Conservation (phyloP, 2,888 invertebrate species). For the Amitus sp. region DNA sequence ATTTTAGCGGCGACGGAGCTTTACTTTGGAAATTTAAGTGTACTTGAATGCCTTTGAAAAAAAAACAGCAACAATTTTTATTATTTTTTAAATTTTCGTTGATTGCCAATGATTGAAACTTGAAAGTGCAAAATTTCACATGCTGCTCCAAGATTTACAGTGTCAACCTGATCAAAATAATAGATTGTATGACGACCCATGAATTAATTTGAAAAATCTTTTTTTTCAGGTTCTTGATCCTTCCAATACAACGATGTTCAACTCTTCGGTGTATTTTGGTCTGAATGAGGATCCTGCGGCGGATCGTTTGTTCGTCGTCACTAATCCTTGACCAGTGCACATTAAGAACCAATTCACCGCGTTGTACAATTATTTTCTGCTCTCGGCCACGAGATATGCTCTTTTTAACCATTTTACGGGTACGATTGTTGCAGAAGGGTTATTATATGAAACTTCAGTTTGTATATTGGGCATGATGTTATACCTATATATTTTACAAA, state of each 20-base stretch:
- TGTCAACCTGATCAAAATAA: no score
- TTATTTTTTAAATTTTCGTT: no score
- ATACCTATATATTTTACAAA: slow-evolving; percentile 48
- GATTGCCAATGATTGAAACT: no score
- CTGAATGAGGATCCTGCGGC: slow-evolving; percentile 61
- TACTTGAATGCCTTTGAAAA: no score
- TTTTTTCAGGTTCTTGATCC: slow-evolving; percentile 42
- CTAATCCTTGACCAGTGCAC: slow-evolving; percentile 63
- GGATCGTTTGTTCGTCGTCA: slow-evolving; percentile 61
- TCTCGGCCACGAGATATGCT: neutral
- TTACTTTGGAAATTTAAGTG: no score
- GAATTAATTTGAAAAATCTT: no score
- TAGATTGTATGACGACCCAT: slow-evolving; percentile 15
- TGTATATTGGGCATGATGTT: slow-evolving; percentile 57
- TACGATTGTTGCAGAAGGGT: slow-evolving; percentile 27
- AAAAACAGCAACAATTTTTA: no score
- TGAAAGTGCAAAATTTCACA: no score
- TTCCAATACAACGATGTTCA: slow-evolving; percentile 55
- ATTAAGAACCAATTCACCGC: slow-evolving; percentile 61
- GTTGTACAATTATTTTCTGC: slow-evolving; percentile 52
- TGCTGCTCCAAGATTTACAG: no score
- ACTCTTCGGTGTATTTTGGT: slow-evolving; percentile 62
- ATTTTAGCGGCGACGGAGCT: no score
- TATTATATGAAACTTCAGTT: slow-evolving; percentile 48
- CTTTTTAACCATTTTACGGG: slow-evolving; percentile 35